Evolutionary conservation across 2,797 vertebrate species (phyloP).

Genomic region (Macropodus opercularis): DNA sequence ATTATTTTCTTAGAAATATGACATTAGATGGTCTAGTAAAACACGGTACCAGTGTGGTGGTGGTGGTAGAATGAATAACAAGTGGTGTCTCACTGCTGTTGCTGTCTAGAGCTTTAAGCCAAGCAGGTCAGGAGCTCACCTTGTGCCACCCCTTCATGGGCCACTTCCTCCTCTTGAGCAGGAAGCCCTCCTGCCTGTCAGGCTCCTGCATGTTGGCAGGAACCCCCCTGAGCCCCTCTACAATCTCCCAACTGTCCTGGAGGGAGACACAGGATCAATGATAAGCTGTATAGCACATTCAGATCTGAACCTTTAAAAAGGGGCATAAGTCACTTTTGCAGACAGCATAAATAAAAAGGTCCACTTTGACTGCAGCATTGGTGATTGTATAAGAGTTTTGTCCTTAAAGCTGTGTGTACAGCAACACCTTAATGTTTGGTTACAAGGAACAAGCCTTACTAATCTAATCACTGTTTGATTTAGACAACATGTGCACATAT

Average conservation of each 20-base stretch:
- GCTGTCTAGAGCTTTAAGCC: constrained; percentile 2
- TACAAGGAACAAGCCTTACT: neutral
- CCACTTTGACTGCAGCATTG: neutral
- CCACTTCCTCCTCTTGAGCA: constrained; percentile 98
- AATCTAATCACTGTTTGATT: neutral
- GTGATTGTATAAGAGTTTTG: neutral
- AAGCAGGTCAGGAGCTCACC: constrained; percentile 75
- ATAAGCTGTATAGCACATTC: neutral
- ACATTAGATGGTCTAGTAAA: neutral
- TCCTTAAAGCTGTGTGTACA: neutral
- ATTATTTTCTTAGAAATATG: neutral
- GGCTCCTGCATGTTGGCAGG: constrained; percentile 88
- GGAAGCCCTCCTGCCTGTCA: constrained; percentile 88
- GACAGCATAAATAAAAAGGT: neutral
- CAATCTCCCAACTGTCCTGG: constrained; percentile 97
- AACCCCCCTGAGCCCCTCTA: constrained; percentile 89
- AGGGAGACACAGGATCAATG: constrained; percentile 23
- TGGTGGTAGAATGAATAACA: constrained; percentile 15
- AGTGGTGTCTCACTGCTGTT: neutral
- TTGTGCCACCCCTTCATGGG: constrained; percentile 99
- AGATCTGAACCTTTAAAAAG: constrained; percentile 2
- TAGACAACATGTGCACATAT: neutral
- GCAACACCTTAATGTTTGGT: neutral
- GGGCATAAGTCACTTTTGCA: neutral
- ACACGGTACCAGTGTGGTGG: neutral